Percentiles rank a stretch among this genome's conserved stretches.
Conservation (phyloP, 2,113 vertebrate genomes). For the Pedionomus torquatus region DNA sequence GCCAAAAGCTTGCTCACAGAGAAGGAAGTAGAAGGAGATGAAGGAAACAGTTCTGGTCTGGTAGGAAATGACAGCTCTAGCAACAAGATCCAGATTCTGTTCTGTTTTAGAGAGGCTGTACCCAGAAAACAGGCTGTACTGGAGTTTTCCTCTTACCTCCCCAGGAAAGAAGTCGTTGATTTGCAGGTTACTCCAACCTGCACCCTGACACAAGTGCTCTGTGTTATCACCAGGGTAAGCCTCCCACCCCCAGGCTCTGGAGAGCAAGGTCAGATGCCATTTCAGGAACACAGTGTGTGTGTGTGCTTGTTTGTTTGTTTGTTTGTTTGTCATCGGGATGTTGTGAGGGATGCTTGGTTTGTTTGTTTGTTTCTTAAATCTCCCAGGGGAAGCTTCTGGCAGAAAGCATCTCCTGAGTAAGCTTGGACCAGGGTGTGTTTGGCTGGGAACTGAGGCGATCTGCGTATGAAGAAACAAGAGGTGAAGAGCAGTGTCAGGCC, state of each 20-base stretch:
- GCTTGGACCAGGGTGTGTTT: conserved; percentile 3
- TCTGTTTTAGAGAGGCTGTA: background rate
- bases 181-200: background rate
- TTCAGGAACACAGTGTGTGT: background rate
- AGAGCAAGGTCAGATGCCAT: background rate
- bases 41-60: background rate
- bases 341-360: conserved; percentile 30
- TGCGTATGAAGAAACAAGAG: conserved; percentile 20
- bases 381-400: conserved; percentile 54
- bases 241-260: background rate
- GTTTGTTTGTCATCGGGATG: conserved; percentile 19
- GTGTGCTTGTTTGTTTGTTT: background rate
- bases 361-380: conserved; percentile 62
- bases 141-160: conserved; percentile 1
- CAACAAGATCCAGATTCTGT: background rate
- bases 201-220: background rate
- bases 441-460: conserved; percentile 9
- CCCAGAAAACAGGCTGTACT: background rate
- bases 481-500: conserved; percentile 26
- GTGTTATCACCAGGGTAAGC: background rate
- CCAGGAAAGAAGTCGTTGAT: background rate
- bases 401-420: conserved; percentile 30
- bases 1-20: background rate
- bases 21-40: background rate
- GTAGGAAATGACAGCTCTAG: background rate